Evolutionary conservation across 1,140 invertebrate genomes (phyloP).

Genomic region (Drosophila auraria): DNA sequence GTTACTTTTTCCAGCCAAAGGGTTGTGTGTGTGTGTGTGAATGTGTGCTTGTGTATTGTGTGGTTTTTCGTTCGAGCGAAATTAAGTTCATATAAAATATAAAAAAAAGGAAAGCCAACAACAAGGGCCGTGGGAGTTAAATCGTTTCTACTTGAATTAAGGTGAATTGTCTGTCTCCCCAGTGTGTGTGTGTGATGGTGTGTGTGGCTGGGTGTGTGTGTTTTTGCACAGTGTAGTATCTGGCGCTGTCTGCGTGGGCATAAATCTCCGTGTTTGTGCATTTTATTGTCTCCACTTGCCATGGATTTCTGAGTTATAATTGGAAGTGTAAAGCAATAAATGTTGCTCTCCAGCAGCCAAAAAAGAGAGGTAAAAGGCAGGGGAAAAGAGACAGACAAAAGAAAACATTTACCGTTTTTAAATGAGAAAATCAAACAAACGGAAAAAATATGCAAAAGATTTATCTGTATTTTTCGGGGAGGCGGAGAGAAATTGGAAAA

Average conservation of each 20-base stretch:
- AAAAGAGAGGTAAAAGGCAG: background rate
- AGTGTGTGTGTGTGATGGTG: background rate
- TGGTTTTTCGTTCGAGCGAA: constrained; percentile 61
- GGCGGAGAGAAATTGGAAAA: constrained; percentile 8
- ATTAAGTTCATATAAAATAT: constrained; percentile 83
- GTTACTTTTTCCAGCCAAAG: constrained; percentile 73
- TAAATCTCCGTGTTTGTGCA: constrained; percentile 70
- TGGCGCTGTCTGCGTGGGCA: constrained; percentile 49
- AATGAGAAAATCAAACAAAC: constrained; percentile 36
- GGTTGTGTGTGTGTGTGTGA: constrained; percentile 49
- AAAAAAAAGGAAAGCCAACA: constrained; percentile 35
- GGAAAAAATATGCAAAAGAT: constrained; percentile 34
- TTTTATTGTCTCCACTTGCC: constrained; percentile 77
- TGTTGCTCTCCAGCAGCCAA: constrained; percentile 29
- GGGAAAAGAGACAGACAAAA: constrained; percentile 7
- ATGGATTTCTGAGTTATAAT: constrained; percentile 76
- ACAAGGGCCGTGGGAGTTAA: constrained; percentile 74
- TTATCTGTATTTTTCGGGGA: constrained; percentile 1
- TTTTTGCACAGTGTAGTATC: constrained; percentile 20
- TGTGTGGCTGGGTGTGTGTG: constrained; percentile 16
- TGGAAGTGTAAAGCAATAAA: constrained; percentile 81
- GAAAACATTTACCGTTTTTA: constrained; percentile 40
- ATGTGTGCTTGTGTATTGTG: constrained; percentile 34
- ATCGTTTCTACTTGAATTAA: constrained; percentile 81
- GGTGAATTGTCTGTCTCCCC: constrained; percentile 58